Base-by-base conservation (phyloP, 2,888 invertebrate species). In the Drosophila nr. perissopoda region DNA sequence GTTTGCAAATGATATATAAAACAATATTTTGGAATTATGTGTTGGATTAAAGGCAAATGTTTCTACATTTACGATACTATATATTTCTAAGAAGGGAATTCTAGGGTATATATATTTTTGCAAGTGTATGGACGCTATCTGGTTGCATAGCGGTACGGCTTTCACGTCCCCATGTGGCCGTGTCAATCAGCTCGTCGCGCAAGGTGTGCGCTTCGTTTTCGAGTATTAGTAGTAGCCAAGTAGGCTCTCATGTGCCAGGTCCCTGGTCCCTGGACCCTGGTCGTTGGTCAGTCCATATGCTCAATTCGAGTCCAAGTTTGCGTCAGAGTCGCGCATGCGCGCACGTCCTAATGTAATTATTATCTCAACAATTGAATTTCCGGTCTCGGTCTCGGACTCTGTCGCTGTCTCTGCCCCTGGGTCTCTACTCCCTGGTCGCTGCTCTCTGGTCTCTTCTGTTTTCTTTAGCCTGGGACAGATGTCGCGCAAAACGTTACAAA, bases 351-450 rank as follows among this genome's bases (percentile, higher is more conserved):
- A 86, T 88, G 89, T 88, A 91, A 92, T 91, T 91, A 91, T 89
- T 83, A 84, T 89, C 85, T 84, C 86, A 89, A 91, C 91, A 91
- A 92, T 92, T 91, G 92, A 91, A 92, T 91, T 91, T 91, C 91
- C 91, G 91, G 92, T 90, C 81, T 74, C 82, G 69, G 68, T 63
- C 60, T 48, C 38, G 27, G 70, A 40, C 68, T 42, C 60, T 51
- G 49, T 51, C 53, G 16, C 61, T 63, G 18, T 8, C n/a, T 21
- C 36, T 21, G 51, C 33, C 58, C 29, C 65, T 62, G 38, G 46
- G 38, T 65, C 74, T 72, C 64, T 31, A 8, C 25, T 25, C 46
- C 16, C 25, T 59, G 70, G 68, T 69, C 64, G 58, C 38, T 49
- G 52, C 29, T 40, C n/a, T 29, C 40, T 48, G 34, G 36, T 56